Base-by-base conservation (phyloP, 1,140 invertebrate species). In the Ceratitis capitata region DNA sequence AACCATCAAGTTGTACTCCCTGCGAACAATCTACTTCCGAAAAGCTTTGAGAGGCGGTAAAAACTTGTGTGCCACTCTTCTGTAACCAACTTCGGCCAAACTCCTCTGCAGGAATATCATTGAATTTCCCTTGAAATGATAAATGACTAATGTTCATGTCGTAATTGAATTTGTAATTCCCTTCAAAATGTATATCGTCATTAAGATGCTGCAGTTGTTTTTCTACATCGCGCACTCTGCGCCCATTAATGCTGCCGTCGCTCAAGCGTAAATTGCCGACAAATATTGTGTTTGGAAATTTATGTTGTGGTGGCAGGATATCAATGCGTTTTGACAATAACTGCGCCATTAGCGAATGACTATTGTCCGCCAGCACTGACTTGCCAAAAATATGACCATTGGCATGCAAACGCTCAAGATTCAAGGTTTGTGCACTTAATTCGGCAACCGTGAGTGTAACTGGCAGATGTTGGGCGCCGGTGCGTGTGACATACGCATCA, bases 241-340 rank as follows among this genome's bases (percentile, higher is more conserved):
- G 84, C 14, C 87, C 84, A 84, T 91, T 91, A 0, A 91, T 86
- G 19, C 78, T 47, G 6, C 86, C 87, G 45, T 78, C n/a, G 56
- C 87, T 88, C 0, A 92, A 84, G 87, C 91, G 91, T 10, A 93
- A 86, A 49, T 92, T 91, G 49, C 86, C 61, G 29, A 93, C 91
- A 35, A 87, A 86, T 23, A 93, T 92, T 14, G 87, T 87, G 58
- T 90, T 89, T 84, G 88, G 88, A 10, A 91, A 91, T 29, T 91
- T 84, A n/a, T 49, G 58, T 26, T 84, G 49, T 78, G 83, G 32
- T 51, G 83, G 23, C 29, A 86, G 82, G 3, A 86, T 39, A n/a
- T 85, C 82, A 42, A 26, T 42, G 45, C 39, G 19, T 35, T 9
- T 32, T 86, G 69, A 78, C 56, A 23, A 86, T 86, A 12, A 86